Base-by-base conservation (phyloP, 1,140 invertebrate genomes). In the Bombus sylvicola region DNA sequence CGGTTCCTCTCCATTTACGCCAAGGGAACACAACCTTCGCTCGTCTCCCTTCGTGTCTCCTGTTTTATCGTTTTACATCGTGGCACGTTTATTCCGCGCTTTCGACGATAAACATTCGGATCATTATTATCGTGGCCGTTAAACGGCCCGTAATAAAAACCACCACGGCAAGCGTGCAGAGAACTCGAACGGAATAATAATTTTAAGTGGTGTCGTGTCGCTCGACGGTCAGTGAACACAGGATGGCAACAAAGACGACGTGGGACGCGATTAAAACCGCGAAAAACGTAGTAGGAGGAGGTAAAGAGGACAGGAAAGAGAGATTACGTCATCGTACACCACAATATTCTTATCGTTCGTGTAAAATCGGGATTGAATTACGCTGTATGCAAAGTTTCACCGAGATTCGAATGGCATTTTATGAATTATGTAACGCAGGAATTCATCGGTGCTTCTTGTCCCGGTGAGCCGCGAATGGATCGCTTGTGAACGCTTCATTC, bases 51-150 rank as follows among this genome's bases (percentile, higher is more conserved):
- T 73, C 57, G 68, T 69, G 74, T 53, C 62, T 37, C 62, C 59
- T 39, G 69, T 28, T 90, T 90, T 90, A 90, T 91, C 87, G 87
- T 80, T 90, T 90, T 87, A 90, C 89, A 73, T 62, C 89, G 64
- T 37, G n/a, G 34, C 25, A 69, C 80, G 77, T 69, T 88, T 90
- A 90, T 84, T 90, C 83, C 82, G 71, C 83, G 81, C 77, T 79
- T 79, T 37, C 69, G 66, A n/a, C 84, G 41, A 76, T 90, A 91
- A 90, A 91, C 78, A 90, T 85, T 79, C 62, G 68, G 71, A 90
- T 88, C 87, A 75, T 90, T 88, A 90, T 90, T 91, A 81, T 91
- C 86, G 47, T 34, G 66, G 57, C 71, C 59, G 69, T 91, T 91
- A 90, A 77, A 88, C 78, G 64, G 31, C 31, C 34, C 64, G 69